Base-by-base conservation (phyloP, 2,888 invertebrate genomes). In the Frankliniella intonsa region DNA sequence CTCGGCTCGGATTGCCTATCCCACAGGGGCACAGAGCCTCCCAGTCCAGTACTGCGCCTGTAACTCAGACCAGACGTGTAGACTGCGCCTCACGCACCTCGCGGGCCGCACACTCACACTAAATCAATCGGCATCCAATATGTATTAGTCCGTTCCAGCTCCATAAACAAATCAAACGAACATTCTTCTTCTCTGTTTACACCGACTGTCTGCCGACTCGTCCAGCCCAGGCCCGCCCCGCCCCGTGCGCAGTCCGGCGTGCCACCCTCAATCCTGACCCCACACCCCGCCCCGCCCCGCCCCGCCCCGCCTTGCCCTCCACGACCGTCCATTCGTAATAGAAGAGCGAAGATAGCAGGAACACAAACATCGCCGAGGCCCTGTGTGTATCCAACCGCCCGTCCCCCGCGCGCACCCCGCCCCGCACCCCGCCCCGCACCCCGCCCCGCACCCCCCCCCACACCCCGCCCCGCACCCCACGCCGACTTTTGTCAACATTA, bases 161-260 rank as follows among this genome's bases (percentile, higher is more conserved):
- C 69, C 69, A 76, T 76, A 76, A 76, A 76, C 69, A 76, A 76
- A 76, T 76, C 69, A 76, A 76, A 76, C 69, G 22, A 12, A 76
- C 69, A 76, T 76, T 22, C 69, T 76, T 76, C 69, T 76, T 11
- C 69, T 69, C 14, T 76, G 69, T 76, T 76, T 76, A 76, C 69
- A 11, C 69, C 69, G 25, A 7, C 62, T 62, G 62, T 62, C 62
- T n/a, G 14, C 38, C 5, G 38, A 38, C 55, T 14, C 55, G 55
- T 14, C 55, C 55, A 19, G 55, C 55, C 14, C 38, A 19, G 55
- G 55, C 11, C 55, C 55, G 11, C 19, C 14, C 55, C 19, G 10
- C 55, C 14, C 55, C 17, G 55, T 55, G 5, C 55, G 14, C 12
- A 19, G 17, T 19, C 55, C 55, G 0, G 55, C 55, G 55, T 55